These are phyloP conservation scores for Augochlorella aurata DNA, from an alignment of 2,888 invertebrate species.

Conservation along the genomic window DNA sequence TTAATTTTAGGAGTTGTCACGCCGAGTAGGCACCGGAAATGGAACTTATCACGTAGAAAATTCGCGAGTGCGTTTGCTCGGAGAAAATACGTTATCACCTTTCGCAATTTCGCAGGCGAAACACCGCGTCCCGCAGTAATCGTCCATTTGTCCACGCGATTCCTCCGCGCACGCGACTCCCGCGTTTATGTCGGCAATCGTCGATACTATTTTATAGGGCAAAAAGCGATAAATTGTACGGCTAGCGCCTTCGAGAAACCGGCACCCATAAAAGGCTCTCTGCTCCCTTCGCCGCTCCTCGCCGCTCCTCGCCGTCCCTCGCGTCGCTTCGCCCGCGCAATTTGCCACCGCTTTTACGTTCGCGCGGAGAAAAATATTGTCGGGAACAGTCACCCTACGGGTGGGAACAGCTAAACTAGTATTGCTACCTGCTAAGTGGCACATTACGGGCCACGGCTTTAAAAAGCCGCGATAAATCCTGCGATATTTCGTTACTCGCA, in stretches of 20 bases:
- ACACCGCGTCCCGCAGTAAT: too few species aligned
- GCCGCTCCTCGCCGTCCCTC: background rate
- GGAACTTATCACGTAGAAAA: too few species aligned
- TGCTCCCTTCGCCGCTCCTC: background rate
- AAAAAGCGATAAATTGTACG: slow-evolving; percentile 56
- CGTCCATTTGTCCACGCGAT: too few species aligned
- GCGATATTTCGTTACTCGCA: slow-evolving; percentile 31
- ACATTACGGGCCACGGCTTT: slow-evolving; percentile 36
- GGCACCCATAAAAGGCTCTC: background rate
- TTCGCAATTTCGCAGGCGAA: too few species aligned
- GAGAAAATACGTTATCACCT: too few species aligned
- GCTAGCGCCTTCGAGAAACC: slow-evolving; percentile 33
- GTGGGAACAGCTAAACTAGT: slow-evolving; percentile 33
- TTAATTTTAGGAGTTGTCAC: too few species aligned
- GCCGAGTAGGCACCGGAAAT: too few species aligned
- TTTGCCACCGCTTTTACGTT: slow-evolving; percentile 53
- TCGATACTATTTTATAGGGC: slow-evolving; percentile 47
- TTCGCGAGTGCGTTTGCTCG: too few species aligned
- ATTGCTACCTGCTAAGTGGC: slow-evolving; percentile 53
- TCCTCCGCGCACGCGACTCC: background rate
- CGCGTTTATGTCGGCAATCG: slow-evolving; percentile 35
- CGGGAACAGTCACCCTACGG: slow-evolving; percentile 26
- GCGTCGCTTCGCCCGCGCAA: slow-evolving; percentile 24
- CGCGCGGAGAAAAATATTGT: slow-evolving; percentile 57
- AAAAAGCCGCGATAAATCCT: slow-evolving; percentile 47